Conservation (phyloP, 1,140 invertebrate species). For the Zaprionus capensis region DNA sequence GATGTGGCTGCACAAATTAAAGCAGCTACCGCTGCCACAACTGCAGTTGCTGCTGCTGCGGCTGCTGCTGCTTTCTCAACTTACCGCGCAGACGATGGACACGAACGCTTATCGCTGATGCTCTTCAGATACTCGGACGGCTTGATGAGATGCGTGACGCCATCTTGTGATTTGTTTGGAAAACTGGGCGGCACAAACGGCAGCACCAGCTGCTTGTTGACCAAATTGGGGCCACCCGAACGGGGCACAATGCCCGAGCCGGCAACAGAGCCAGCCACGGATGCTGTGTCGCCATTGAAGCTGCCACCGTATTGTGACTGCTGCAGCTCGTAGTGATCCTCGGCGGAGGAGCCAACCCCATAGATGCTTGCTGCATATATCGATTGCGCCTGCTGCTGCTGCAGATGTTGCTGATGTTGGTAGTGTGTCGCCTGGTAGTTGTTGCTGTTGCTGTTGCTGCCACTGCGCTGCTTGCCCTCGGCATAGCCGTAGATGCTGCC, state of each 20-base stretch:
- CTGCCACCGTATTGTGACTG: constrained; percentile 67
- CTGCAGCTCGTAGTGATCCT: constrained; percentile 79
- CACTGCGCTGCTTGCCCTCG: constrained; percentile 49
- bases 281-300: constrained; percentile 47
- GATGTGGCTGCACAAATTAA: constrained; percentile 61
- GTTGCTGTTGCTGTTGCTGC: constrained; percentile 45
- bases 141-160: constrained; percentile 92
- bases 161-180: constrained; percentile 87
- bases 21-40: constrained; percentile 46
- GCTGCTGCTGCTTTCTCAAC: constrained; percentile 40
- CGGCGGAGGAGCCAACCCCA: constrained; percentile 64
- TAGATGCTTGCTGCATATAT: constrained; percentile 56
- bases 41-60: not conserved
- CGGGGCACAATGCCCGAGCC: constrained; percentile 47
- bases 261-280: constrained; percentile 11
- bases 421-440: constrained; percentile 18
- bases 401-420: constrained; percentile 40
- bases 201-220: constrained; percentile 92
- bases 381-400: constrained; percentile 46
- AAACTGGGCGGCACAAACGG: constrained; percentile 96
- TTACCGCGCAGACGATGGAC: constrained; percentile 85
- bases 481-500: constrained; percentile 61
- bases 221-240: constrained; percentile 87
- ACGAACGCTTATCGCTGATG: constrained; percentile 88
- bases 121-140: constrained; percentile 95